Conservation (phyloP, 2,113 vertebrate genomes). For the Pterocles orientalis region DNA sequence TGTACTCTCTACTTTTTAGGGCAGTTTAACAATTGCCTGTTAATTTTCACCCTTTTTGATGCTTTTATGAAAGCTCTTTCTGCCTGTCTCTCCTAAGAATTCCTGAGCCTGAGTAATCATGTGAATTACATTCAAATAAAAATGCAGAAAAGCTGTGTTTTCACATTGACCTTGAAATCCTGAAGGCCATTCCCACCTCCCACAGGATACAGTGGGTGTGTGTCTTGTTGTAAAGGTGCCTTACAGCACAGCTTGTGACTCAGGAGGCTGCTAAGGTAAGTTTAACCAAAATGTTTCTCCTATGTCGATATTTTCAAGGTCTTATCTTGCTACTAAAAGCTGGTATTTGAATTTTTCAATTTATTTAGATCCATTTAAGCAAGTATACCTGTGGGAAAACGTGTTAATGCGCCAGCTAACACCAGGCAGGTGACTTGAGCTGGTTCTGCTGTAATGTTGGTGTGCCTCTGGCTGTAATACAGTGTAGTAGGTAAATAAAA, state of each 20-base stretch:
- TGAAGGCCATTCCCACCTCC: neutral
- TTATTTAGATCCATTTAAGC: neutral
- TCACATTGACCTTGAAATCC: neutral
- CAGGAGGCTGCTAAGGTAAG: neutral
- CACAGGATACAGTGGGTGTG: neutral
- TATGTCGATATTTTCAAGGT: neutral
- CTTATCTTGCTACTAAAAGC: neutral
- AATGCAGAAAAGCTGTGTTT: conserved; percentile 10
- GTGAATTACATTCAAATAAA: neutral
- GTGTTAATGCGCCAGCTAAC: neutral
- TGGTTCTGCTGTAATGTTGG: too few species aligned
- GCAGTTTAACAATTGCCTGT: neutral
- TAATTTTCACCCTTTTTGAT: neutral
- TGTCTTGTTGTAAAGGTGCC: neutral
- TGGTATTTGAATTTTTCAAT: neutral
- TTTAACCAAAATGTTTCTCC: neutral
- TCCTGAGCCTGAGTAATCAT: neutral
- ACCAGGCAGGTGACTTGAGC: neutral
- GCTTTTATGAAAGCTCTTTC: neutral
- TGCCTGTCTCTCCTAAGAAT: neutral
- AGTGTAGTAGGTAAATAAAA: neutral
- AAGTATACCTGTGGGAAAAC: neutral
- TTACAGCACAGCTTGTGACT: neutral
- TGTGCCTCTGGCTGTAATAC: neutral
- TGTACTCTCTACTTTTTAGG: neutral